A percentile compares a stretch with the other conserved stretches of the same genome.
Evolutionary conservation across 2,888 invertebrate species (phyloP).

Genomic region (Archips xylosteana): DNA sequence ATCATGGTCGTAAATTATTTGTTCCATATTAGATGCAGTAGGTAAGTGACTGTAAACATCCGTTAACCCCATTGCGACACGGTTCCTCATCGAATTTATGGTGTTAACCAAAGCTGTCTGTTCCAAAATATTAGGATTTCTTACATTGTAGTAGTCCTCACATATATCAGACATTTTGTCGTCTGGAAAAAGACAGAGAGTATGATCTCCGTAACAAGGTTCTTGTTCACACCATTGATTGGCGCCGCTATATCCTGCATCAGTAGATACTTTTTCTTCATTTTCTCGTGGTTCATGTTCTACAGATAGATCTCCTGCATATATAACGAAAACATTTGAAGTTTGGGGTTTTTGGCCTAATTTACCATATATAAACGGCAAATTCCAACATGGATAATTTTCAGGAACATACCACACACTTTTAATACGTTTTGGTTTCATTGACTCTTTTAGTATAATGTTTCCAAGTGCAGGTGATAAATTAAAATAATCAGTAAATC

Average conservation of each 20-base stretch:
- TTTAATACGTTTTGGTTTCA: slow-evolving; percentile 32
- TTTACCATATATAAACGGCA: slow-evolving; percentile 71
- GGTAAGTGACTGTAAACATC: slow-evolving; percentile 67
- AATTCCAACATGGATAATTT: slow-evolving; percentile 72
- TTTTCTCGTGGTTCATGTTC: slow-evolving; percentile 28
- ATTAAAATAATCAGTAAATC: slow-evolving; percentile 61
- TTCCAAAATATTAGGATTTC: slow-evolving; percentile 57
- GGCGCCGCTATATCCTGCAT: slow-evolving; percentile 19
- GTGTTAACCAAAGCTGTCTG: slow-evolving; percentile 68
- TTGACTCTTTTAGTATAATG: slow-evolving; percentile 41
- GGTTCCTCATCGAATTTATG: slow-evolving; percentile 76
- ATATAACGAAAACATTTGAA: slow-evolving; percentile 62
- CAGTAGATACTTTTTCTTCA: neutral
- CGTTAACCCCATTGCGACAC: slow-evolving; percentile 65
- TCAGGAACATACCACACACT: slow-evolving; percentile 72
- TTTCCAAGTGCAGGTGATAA: slow-evolving; percentile 60
- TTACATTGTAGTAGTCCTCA: slow-evolving; percentile 58
- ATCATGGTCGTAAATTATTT: slow-evolving; percentile 73
- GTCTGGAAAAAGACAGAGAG: slow-evolving; percentile 69
- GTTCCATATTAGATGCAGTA: slow-evolving; percentile 74
- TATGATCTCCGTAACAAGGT: slow-evolving; percentile 78
- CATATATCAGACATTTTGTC: slow-evolving; percentile 63
- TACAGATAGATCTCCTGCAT: slow-evolving; percentile 53
- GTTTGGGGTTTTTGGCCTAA: slow-evolving; percentile 48
- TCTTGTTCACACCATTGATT: slow-evolving; percentile 74